Base-by-base conservation (phyloP, 2,113 vertebrate genomes). In the Pteronura brasiliensis region DNA sequence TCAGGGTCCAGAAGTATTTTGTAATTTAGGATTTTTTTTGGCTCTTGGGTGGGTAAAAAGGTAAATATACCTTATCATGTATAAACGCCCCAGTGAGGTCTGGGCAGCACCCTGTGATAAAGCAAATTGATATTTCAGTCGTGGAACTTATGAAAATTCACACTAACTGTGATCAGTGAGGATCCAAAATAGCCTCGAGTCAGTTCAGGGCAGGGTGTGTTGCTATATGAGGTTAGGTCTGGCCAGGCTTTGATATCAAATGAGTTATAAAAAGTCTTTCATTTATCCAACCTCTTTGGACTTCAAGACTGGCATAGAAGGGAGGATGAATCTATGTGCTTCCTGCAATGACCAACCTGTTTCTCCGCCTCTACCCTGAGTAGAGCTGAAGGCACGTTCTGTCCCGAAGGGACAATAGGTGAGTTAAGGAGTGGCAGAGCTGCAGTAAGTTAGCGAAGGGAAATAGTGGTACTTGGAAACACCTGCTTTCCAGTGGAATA, bases 181-280 rank as follows among this genome's bases (percentile, higher is more conserved):
- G 90, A 80, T 61, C 72, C n/a, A 77, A 96, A 90, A 67, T 17
- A 93, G 72, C 67, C n/a, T 95, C 21, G 3, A 93, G 92, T 90
- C 44, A 55, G 61, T 72, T 74, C 44, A 52, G 74, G 83, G 63
- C 34, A 67, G 12, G 47, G 69, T 89, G 71, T 65, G 69, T 92
- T 90, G 84, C 42, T 65, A 96, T 14, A 55, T 89, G 61, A 61
- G 25, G 52, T 95, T 84, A 49, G 21, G 6, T 72, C 57, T 89
- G 42, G 36, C 65, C 29, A 88, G 81, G 57, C 17, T 77, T 93
- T 71, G 79, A 79, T 90, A 69, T 31, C 83, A 94, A 88, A 89
- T 59, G 88, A 94, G 34, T 95, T 92, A 85, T 44, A 34, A 86
- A 83, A 89, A 81, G 21, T 34, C 88, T 91, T 67, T 90, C 39